Conservation (phyloP, 35 echinoderm and acorn worm genomes). For the Strongylocentrotus purpuratus region DNA sequence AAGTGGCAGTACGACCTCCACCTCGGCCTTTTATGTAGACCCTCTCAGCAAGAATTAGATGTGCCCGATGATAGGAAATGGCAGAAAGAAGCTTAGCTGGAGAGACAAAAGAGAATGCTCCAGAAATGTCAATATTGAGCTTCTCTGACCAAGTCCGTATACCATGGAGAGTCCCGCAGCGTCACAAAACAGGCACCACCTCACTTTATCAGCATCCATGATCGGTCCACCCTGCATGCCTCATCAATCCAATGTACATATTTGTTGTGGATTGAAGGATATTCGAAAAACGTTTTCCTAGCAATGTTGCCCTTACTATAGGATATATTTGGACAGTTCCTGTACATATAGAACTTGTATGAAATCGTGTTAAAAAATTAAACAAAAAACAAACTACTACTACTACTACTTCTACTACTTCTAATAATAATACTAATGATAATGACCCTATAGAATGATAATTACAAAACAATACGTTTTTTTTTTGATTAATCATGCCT, state of each 20-base stretch:
- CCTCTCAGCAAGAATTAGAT: not conserved
- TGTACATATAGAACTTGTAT: not conserved
- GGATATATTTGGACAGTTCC: not conserved
- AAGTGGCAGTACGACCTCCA: not conserved
- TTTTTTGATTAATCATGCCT: too few species aligned
- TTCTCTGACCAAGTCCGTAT: not conserved
- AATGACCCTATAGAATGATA: too few species aligned
- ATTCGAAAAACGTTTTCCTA: not conserved
- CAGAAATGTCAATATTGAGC: conserved; percentile 1
- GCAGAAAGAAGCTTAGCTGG: not conserved
- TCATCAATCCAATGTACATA: not conserved
- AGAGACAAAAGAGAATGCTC: not conserved
- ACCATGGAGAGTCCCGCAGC: not conserved
- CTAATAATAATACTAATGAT: too few species aligned
- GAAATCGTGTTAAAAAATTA: not conserved
- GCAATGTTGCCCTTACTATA: not conserved
- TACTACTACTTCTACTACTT: too few species aligned
- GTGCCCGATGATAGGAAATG: not conserved
- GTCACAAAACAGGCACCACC: not conserved
- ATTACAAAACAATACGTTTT: too few species aligned
- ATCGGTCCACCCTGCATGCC: not conserved
- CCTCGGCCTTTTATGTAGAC: not conserved
- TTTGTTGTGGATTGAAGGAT: not conserved
- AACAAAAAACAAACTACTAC: not conserved
- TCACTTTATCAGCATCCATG: not conserved